Base-by-base conservation (phyloP, 1,140 invertebrate genomes). In the Eufriesea mexicana region DNA sequence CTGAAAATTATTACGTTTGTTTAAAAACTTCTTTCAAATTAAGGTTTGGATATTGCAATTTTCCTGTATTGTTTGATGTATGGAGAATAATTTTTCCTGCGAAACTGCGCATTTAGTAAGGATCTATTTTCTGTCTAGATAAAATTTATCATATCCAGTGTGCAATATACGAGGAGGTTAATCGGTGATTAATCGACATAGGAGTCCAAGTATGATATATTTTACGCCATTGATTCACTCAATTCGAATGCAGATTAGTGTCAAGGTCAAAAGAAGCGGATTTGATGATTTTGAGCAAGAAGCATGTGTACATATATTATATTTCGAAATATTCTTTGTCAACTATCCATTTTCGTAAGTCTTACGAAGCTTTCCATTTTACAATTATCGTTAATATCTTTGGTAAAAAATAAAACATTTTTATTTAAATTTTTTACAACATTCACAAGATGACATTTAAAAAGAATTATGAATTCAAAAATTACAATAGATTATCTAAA, bases 241-340 rank as follows among this genome's bases (percentile, higher is more conserved):
- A 83, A 83, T 78, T 78, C 49, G 75, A 71, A 78, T 83, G 45
- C 25, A 83, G 62, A 83, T 83, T 77, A 77, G 45, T 77, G 64
- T 77, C 80, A 83, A 83, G 81, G 81, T 54, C 14, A 75, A 75
- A 55, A 28, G n/a, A 64, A 55, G 35, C n/a, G 28, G 28, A 78
- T 64, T 62, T 10, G 7, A 78, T 61, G 28, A 7, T 77, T 83
- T 78, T 70, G 7, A 25, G 28, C 28, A 72, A 79, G 18, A 8
- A 66, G 59, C 35, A 35, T 9, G 16, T 18, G 25, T 6, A 28
- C 2, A 14, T 49, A 49, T 5, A 28, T 66, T 61, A 14, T 45
- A 5, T 49, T 20, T 62, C 10, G 10, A 20, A 20, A 62, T 45
- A 2, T 8, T 2, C 1, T 1, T 45, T 45, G n/a, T 67, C 16